These are phyloP conservation scores for Parauchenoglanis ngamensis DNA, from an alignment of 2,797 vertebrate species.

Conservation along the genomic window DNA sequence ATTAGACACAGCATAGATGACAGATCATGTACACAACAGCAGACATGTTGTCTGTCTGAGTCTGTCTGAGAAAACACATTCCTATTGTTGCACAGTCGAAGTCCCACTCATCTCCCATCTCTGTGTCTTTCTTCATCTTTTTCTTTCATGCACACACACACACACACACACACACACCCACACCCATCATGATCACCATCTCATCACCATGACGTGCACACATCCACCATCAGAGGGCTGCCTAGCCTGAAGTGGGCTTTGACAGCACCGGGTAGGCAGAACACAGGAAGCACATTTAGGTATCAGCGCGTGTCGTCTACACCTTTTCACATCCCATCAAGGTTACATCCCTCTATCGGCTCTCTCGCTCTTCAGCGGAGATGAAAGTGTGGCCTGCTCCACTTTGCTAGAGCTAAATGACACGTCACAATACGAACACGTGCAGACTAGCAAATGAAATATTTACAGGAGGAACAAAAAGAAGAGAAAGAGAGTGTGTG, in stretches of 20 bases:
- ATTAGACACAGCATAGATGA: slow-evolving; percentile 6
- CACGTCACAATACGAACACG: slow-evolving; percentile 81
- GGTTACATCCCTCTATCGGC: slow-evolving; percentile 63
- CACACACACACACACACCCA: neutral
- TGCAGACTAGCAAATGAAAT: slow-evolving; percentile 93
- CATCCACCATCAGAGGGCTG: slow-evolving; percentile 76
- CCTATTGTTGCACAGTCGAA: slow-evolving; percentile 13
- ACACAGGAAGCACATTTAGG: slow-evolving; percentile 95
- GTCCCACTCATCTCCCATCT: slow-evolving; percentile 60
- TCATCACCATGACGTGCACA: slow-evolving; percentile 54
- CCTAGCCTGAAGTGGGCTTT: slow-evolving; percentile 70
- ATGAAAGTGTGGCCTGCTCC: slow-evolving; percentile 67
- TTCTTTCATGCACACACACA: slow-evolving; percentile 53
- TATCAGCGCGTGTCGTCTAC: slow-evolving; percentile 85
- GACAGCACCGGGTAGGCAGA: slow-evolving; percentile 83
- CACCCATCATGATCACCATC: slow-evolving; percentile 50
- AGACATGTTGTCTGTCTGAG: neutral
- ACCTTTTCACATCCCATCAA: slow-evolving; percentile 79
- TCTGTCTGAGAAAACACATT: neutral
- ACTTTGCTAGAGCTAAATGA: slow-evolving; percentile 85
- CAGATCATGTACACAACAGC: slow-evolving; percentile 7
- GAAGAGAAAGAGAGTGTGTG: slow-evolving; percentile 11
- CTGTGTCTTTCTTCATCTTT: slow-evolving; percentile 30
- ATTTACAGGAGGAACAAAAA: slow-evolving; percentile 74
- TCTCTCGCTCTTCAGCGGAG: slow-evolving; percentile 55